Conservation (phyloP, 2,888 invertebrate species). For the Lamellibrachia columna region DNA sequence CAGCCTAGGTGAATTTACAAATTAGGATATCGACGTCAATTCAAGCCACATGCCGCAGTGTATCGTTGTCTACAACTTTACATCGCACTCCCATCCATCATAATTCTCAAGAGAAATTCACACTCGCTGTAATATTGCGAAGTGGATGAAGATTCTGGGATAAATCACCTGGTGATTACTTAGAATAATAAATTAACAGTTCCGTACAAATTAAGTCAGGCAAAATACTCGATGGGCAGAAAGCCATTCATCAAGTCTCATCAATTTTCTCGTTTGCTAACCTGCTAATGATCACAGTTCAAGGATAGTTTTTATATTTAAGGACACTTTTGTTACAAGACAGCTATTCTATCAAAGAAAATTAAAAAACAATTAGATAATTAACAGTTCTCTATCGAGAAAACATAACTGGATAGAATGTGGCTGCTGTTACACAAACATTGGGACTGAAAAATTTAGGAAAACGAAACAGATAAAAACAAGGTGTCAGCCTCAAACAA, state of each 20-base stretch:
- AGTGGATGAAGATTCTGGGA: background rate
- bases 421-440: background rate
- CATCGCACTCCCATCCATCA: background rate
- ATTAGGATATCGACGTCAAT: background rate
- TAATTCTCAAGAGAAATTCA: background rate
- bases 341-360: background rate
- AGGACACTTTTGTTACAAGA: background rate
- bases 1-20: background rate
- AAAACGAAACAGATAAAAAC: background rate
- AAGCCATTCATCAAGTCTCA: background rate
- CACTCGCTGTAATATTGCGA: background rate
- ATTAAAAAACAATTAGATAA: no score
- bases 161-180: conserved; percentile 5
- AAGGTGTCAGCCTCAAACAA: background rate
- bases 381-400: no score
- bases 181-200: background rate
- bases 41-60: background rate
- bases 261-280: background rate
- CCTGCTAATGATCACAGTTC: background rate
- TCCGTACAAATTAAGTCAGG: background rate
- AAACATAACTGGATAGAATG: background rate
- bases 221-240: background rate
- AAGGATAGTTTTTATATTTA: background rate
- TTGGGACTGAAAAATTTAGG: background rate
- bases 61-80: conserved; percentile 8